Evolutionary conservation across 2,888 invertebrate genomes (phyloP), one percentile per base, ranked within the genome.

Genomic region (Chelonus formosanus): DNA sequence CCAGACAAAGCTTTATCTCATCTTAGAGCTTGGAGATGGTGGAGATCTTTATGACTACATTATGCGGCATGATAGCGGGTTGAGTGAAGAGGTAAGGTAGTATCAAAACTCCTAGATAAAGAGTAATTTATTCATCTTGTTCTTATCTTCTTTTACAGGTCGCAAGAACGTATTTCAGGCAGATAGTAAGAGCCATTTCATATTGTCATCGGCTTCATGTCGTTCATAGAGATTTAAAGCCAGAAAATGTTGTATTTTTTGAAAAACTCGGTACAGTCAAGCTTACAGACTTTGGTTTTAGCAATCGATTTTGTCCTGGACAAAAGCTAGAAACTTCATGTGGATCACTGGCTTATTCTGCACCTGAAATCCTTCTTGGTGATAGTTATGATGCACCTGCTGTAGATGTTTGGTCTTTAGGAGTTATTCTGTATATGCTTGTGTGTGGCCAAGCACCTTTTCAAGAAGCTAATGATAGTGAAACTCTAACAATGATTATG

Each of bases 171-270:
- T 98, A 98, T 86, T 99, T 98, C 86, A 90, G 93, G 71, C 94
- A 99, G 89, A 98, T 99, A 81, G 95, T 99, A 70, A 91, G 95
- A 78, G 98, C 98, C 75, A 98, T 99, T 84, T 95, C 96, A 73
- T 95, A 98, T 85, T 99, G 99, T 87, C 99, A 99, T 87, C 92
- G 95, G 86, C 89, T 94, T 71, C 92, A 93, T 83, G 93, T 93
- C 35, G 87, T 93, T 10, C 94, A 94, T 80, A 90, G 99, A 73
- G 99, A 99, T 87, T 88, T 99, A 73, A 99, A 99, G 86, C 99
- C 98, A 8, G 99, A 99, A 86, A 99, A 99, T 88, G 98, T 99
- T 67, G 97, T 99, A 58, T 98, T 98, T 87, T 99, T 99, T 85
- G 96, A 98, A 86, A 96, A 97, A 86, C 87, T 95, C 77, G 97